phyloP scores from a whole-genome alignment of 2,888 invertebrate genomes.

The Chrysolina oricalcia region DNA sequence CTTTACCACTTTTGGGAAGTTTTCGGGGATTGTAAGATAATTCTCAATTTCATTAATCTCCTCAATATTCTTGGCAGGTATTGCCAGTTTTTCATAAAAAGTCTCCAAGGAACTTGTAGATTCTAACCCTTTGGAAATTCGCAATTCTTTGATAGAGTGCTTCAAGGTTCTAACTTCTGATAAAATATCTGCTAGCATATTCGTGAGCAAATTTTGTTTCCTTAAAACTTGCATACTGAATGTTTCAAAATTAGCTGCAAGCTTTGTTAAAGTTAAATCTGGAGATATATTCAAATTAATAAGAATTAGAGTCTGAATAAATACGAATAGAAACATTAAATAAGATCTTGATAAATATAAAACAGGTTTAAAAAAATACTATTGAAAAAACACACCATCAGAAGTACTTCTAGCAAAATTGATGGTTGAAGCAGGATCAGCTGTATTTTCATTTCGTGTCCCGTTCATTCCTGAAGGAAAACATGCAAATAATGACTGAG shows the following conservation, averaged over 20 bases:
- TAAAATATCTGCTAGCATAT: conserved; percentile 5
- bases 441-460: neutral
- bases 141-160: neutral
- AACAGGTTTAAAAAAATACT: conserved; percentile 27
- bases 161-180: conserved; percentile 14
- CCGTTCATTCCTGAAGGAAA: neutral
- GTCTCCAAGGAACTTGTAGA: no score
- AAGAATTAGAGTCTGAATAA: no score
- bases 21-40: neutral
- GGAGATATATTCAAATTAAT: conserved; percentile 16
- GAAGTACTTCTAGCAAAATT: no score
- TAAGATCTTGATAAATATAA: neutral
- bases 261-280: conserved; percentile 21
- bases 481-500: neutral
- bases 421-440: neutral
- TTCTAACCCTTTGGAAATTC: neutral
- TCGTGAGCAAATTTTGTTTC: conserved; percentile 22
- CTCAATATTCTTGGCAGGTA: conserved; percentile 4
- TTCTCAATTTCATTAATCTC: conserved; percentile 7
- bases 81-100: neutral
- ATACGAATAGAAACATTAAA: neutral
- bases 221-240: conserved; percentile 4
- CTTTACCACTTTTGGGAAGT: conserved; percentile 5
- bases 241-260: conserved; percentile 11
- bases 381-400: neutral